phyloP scores from a whole-genome alignment of 1,140 invertebrate genomes.

The Phymastichus coffea region DNA sequence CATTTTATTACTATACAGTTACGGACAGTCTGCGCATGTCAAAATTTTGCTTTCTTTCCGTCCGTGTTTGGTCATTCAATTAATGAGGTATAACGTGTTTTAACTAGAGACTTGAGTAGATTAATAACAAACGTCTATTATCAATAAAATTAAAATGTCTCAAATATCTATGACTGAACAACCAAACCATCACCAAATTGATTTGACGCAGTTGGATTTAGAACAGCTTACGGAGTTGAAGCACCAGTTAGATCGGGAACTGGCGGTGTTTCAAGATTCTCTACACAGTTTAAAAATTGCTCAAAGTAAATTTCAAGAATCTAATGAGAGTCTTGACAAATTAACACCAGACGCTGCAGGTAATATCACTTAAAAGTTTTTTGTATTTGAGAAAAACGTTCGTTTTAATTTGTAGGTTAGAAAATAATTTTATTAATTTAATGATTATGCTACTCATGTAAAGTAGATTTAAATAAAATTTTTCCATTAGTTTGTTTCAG shows the following conservation, averaged over 20 bases:
- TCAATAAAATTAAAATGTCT: conserved; percentile 56
- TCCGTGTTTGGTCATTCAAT: no score
- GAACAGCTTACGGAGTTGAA: conserved; percentile 78
- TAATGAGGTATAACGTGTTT: no score
- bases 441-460: no score
- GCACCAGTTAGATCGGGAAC: conserved; percentile 85
- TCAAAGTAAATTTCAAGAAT: conserved; percentile 86
- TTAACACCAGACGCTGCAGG: conserved; percentile 72
- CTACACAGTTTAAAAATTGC: conserved; percentile 85
- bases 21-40: no score
- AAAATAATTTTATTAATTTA: background rate
- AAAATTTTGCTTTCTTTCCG: no score
- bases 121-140: no score
- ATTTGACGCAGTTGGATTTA: conserved; percentile 75
- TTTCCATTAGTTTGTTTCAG: background rate
- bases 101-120: no score
- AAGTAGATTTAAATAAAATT: background rate
- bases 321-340: conserved; percentile 80
- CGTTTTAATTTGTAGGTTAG: background rate
- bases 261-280: conserved; percentile 84
- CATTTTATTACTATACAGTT: no score
- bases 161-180: conserved; percentile 60
- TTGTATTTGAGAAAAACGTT: no score
- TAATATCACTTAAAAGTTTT: conserved; percentile 21
- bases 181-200: conserved; percentile 70